Conservation (phyloP, 1,140 invertebrate genomes). For the Aplysia californica region DNA sequence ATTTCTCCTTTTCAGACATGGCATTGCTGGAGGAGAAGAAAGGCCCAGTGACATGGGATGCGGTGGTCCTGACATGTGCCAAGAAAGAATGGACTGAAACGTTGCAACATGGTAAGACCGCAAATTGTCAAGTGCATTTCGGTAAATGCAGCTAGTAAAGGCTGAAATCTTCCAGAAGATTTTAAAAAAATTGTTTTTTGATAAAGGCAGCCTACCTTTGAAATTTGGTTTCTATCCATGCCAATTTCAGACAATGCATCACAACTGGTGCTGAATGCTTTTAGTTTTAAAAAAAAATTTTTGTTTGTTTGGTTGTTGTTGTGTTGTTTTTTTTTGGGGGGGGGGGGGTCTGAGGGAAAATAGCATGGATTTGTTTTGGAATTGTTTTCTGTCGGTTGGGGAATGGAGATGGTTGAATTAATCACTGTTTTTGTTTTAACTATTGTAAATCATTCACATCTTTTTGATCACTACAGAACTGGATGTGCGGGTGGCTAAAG, state of each 20-base stretch:
- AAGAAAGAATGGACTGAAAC: constrained; percentile 53
- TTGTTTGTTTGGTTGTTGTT: too few relatives aligned
- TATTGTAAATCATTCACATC: too few relatives aligned
- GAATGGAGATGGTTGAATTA: too few relatives aligned
- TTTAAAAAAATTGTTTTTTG: neutral
- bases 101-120: constrained; percentile 57
- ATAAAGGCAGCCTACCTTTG: neutral
- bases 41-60: constrained; percentile 62
- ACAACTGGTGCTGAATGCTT: neutral
- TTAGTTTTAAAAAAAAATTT: too few relatives aligned
- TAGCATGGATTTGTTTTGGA: too few relatives aligned
- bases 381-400: too few relatives aligned
- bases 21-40: too few relatives aligned
- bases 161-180: constrained; percentile 3
- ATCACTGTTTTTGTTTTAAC: too few relatives aligned
- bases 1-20: too few relatives aligned
- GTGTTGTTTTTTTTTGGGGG: too few relatives aligned
- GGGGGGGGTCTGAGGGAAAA: too few relatives aligned
- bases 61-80: constrained; percentile 62
- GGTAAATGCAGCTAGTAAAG: neutral
- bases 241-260: neutral
- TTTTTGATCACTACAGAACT: too few relatives aligned
- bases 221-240: neutral
- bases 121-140: neutral
- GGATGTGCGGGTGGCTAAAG: constrained; percentile 60